phyloP scores from a whole-genome alignment of 2,113 vertebrate species.

The Columba janthina region DNA sequence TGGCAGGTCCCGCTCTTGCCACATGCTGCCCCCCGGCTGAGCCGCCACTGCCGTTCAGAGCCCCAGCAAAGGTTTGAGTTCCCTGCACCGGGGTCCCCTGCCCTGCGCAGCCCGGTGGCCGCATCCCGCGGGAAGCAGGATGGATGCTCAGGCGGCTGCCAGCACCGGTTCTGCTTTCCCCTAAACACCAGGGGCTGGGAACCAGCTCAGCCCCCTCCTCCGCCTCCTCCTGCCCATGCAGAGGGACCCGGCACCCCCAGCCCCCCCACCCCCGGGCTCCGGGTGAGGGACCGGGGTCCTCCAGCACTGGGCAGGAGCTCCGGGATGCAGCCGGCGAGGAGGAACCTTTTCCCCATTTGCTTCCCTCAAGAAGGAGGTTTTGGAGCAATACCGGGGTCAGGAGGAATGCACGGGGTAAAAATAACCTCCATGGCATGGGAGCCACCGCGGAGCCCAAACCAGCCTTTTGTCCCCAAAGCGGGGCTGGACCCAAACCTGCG shows the following conservation, averaged over 20 bases:
- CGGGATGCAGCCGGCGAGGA: fast-evolving
- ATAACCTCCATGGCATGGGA: background rate
- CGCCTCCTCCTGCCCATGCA: too few relatives aligned
- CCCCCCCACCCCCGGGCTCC: too few relatives aligned
- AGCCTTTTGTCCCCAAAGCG: too few relatives aligned
- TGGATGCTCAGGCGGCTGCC: background rate
- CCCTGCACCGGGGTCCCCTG: background rate
- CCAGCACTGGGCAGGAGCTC: fast-evolving
- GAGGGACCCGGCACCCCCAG: too few relatives aligned
- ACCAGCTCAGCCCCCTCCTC: background rate
- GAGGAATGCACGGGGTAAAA: background rate
- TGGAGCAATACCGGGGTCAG: background rate
- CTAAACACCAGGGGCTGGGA: background rate
- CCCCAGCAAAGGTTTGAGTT: background rate
- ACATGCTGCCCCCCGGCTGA: background rate
- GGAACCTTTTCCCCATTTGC: background rate
- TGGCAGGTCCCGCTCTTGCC: background rate
- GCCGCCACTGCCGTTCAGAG: background rate
- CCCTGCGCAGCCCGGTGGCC: background rate
- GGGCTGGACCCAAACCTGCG: too few relatives aligned
- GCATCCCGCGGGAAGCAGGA: too few relatives aligned
- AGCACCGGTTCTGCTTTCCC: too few relatives aligned
- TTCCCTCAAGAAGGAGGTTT: background rate
- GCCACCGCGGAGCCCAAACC: background rate
- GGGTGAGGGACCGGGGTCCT: too few relatives aligned